These are phyloP conservation scores for Stercorarius parasiticus DNA, from an alignment of 2,113 vertebrate species.

Conservation along the genomic window DNA sequence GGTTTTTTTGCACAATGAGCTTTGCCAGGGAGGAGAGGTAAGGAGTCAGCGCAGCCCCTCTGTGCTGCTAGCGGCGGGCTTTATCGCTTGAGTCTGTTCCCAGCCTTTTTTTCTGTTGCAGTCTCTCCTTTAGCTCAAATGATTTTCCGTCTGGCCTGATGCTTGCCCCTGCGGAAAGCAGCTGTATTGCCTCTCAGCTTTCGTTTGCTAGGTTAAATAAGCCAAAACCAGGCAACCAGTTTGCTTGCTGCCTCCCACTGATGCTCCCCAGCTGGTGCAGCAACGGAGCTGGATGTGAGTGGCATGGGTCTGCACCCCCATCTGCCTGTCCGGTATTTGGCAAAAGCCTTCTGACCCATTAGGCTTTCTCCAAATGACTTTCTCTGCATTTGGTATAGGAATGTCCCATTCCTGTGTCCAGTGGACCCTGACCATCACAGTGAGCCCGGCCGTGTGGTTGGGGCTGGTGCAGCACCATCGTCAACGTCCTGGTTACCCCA, in stretches of 20 bases:
- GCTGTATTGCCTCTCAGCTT: not conserved
- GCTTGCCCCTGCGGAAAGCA: not conserved
- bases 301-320: rapidly evolving
- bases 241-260: not conserved
- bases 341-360: not conserved
- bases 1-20: not conserved
- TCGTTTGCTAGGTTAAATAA: not conserved
- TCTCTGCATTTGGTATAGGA: not conserved
- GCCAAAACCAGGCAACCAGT: rapidly evolving
- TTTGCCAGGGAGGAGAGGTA: not conserved
- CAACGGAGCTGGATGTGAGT: not conserved
- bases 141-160: not conserved
- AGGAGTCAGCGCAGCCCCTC: not conserved
- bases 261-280: not conserved
- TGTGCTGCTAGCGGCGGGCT: not conserved
- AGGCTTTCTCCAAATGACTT: not conserved
- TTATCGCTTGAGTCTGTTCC: not conserved
- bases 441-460: not conserved
- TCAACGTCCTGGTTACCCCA: not conserved
- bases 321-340: not conserved
- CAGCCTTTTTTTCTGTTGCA: not conserved
- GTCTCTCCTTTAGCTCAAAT: not conserved
- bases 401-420: not conserved
- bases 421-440: rapidly evolving
- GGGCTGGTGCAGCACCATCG: not conserved